Evolutionary conservation across 2,888 invertebrate species (phyloP), one percentile per base, ranked within the genome.

Genomic region (Dryococelus australis): DNA sequence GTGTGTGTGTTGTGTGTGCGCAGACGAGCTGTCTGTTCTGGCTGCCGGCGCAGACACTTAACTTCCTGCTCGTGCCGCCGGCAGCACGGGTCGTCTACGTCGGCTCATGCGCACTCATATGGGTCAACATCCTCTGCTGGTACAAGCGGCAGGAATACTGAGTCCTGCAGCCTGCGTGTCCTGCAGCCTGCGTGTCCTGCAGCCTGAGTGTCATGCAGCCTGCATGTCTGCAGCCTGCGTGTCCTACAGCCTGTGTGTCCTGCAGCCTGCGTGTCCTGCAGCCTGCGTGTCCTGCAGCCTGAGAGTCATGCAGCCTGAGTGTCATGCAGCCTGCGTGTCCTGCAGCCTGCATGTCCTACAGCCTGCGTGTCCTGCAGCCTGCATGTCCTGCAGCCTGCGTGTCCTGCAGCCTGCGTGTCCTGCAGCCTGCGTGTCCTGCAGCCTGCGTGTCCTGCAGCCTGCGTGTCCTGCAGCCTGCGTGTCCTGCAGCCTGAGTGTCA

Each of bases 41-140:
- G 97, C 91, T 97, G 79, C 97, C 97, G 0, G 96, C 95, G 0
- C 97, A 97, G 92, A 94, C 95, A 0, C 91, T 97, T 51, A 98
- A 98, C 92, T 98, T 98, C 92, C 91, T 94, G 84, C 92, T 96
- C 86, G 92, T 98, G 86, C 96, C 97, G 0, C 94, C 97, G 0
- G 92, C 95, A 86, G 94, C 96, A 88, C 94, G 98, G 26, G 96
- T 98, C 0, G 94, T 96, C 1, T 98, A 96, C 91, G 96, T 98
- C 43, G 96, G 97, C 0, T 93, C 95, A 0, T 96, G 96, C 85
- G 96, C 97, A 0, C 96, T 97, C 90, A 92, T 96, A 43, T 98
- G 97, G 97, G 96, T 97, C 88, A 97, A 97, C 91, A 96, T 97
- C 87, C 93, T 98, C 43, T 97, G 97, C 91, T 96, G 95, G 92